Evolutionary conservation across 2,113 vertebrate species (phyloP), one percentile per base, ranked within the genome.

Genomic region (Chionodraco myersi): DNA sequence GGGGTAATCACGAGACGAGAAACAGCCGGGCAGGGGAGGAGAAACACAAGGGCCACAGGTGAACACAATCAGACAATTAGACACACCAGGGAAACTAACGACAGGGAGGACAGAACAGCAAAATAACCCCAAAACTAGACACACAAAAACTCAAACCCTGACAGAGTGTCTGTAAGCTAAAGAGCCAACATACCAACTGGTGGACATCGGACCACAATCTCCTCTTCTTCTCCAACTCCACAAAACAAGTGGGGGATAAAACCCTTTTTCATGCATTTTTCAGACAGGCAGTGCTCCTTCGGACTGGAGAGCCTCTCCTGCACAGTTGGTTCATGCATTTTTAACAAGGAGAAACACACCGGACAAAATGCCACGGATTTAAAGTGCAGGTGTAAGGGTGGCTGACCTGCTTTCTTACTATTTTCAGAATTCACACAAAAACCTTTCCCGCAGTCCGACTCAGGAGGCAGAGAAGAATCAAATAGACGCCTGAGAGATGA

Each of bases 251-350:
- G 62, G 48, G 36, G 13, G 65, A 45, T 81, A 65, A 81, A 86
- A 65, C 18, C 56, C 21, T 71, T 85, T 73, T 78, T 77, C 88
- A 91, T 91, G 18, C 86, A 91, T 89, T 63, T 92, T 93, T 91
- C 76, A 89, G 66, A 56, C 49, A 68, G 52, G 77, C 5, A 8
- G 16, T 30, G 68, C 76, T 87, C 69, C 79, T 75, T 75, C 34
- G 11, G 72, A 58, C 62, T 23, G 62, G 60, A 79, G 77, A 82
- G 87, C 44, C 48, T 89, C 80, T 88, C 71, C 69, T 59, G 57
- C 58, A 65, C 83, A 48, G 80, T 63, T 10, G 36, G 14, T 45
- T 92, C 87, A 92, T 93, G 41, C 74, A 93, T 93, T 86, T 90
- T 91, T 90, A 90, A 91, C 34, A 66, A 16, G 18, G 47, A 61